Evolutionary conservation across 2,888 invertebrate genomes (phyloP).

Genomic region (Rhagium mordax): DNA sequence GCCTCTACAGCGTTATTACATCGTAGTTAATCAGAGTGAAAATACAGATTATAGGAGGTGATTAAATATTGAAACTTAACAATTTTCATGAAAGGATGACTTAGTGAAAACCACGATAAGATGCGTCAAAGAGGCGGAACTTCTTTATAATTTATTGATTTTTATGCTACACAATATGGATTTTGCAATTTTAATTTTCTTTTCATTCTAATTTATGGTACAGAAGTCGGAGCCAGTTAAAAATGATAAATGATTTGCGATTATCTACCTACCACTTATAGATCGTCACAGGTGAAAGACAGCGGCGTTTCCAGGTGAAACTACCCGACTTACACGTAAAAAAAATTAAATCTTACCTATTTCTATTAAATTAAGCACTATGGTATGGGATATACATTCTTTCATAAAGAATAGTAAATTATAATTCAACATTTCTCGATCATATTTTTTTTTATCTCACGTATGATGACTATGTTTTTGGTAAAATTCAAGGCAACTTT

Average conservation of each 20-base stretch:
- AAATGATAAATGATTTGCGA: background rate
- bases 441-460: no score
- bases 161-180: background rate
- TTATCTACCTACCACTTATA: background rate
- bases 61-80: constrained; percentile 1
- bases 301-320: background rate
- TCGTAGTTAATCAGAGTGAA: background rate
- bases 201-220: background rate
- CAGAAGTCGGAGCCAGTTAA: background rate
- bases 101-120: background rate
- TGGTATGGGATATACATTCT: no score
- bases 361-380: no score
- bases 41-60: background rate
- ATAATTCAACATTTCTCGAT: no score
- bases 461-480: no score
- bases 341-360: no score
- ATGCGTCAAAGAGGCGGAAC: background rate
- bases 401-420: no score
- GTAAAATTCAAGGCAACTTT: no score
- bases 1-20: background rate
- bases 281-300: background rate
- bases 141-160: background rate
- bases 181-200: background rate
- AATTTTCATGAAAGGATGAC: background rate
- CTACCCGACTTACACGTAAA: background rate